Percentiles rank a stretch among this genome's conserved stretches.
phyloP scores from a whole-genome alignment of 2,113 vertebrate genomes.

The Calonectris borealis region DNA sequence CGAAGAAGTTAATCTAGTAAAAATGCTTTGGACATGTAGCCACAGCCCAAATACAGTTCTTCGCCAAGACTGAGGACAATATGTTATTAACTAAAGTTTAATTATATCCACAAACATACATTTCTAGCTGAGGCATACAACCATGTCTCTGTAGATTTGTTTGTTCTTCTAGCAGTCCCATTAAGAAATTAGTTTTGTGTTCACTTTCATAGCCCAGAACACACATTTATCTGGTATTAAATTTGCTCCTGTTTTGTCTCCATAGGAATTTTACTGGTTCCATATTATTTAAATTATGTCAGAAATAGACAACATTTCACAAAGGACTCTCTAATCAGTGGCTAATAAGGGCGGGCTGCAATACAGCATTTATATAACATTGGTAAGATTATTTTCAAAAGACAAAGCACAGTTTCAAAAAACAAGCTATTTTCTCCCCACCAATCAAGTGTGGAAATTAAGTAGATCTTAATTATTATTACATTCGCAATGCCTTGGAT shows the following conservation, averaged over 20 bases:
- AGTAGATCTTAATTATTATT: background rate
- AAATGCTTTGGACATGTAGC: background rate
- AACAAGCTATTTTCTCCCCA: background rate
- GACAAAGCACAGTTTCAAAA: background rate
- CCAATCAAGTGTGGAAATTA: background rate
- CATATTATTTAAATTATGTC: slow-evolving; percentile 24
- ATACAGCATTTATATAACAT: background rate
- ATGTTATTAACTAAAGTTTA: slow-evolving; percentile 47
- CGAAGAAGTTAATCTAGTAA: background rate
- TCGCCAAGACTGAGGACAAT: slow-evolving; percentile 32
- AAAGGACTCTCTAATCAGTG: slow-evolving; percentile 55
- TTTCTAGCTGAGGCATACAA: background rate
- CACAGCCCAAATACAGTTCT: background rate
- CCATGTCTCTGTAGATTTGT: background rate
- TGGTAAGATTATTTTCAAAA: background rate
- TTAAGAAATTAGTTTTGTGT: slow-evolving; percentile 15
- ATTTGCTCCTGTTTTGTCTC: slow-evolving; percentile 4
- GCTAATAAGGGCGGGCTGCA: slow-evolving; percentile 3
- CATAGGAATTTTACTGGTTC: slow-evolving; percentile 16
- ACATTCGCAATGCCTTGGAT: background rate
- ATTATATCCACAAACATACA: slow-evolving; percentile 49
- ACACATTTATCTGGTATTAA: background rate
- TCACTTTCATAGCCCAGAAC: background rate
- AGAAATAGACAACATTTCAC: slow-evolving; percentile 22
- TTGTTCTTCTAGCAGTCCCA: background rate